These are phyloP conservation scores for Papilio elwesi DNA, from an alignment of 2,888 invertebrate genomes.

Conservation along the genomic window DNA sequence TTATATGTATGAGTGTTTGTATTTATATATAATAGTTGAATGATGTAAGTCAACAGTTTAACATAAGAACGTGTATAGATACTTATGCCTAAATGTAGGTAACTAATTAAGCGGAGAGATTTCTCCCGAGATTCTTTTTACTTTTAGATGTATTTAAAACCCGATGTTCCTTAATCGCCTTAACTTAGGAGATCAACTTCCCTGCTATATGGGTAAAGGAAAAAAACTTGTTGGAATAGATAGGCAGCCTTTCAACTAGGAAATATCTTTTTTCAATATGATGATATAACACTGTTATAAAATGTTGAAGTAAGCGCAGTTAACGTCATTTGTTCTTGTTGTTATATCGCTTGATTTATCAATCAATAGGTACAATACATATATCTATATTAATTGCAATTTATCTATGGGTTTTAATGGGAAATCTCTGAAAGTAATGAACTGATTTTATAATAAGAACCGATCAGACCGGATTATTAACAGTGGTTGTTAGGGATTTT, in stretches of 20 bases:
- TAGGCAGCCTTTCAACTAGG: conserved; percentile 16
- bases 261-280: conserved; percentile 5
- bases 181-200: conserved; percentile 34
- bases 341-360: not conserved
- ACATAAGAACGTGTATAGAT: conserved; percentile 9
- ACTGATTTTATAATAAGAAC: too few species aligned
- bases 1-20: too few species aligned
- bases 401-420: too few species aligned
- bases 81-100: conserved; percentile 12
- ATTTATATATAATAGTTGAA: too few species aligned
- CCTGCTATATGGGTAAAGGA: conserved; percentile 29
- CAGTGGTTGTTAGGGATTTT: too few species aligned
- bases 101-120: conserved; percentile 12
- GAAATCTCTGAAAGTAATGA: too few species aligned
- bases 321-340: not conserved
- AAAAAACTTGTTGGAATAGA: conserved; percentile 19
- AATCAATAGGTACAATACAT: not conserved
- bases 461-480: too few species aligned
- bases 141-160: conserved; percentile 27
- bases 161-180: conserved; percentile 32
- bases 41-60: not conserved
- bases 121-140: conserved; percentile 18
- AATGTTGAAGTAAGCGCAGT: not conserved
- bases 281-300: conserved; percentile 8
- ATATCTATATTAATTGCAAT: too few species aligned